Evolutionary conservation across 2,113 vertebrate species (phyloP).

Genomic region (Opisthocomus hoazin): DNA sequence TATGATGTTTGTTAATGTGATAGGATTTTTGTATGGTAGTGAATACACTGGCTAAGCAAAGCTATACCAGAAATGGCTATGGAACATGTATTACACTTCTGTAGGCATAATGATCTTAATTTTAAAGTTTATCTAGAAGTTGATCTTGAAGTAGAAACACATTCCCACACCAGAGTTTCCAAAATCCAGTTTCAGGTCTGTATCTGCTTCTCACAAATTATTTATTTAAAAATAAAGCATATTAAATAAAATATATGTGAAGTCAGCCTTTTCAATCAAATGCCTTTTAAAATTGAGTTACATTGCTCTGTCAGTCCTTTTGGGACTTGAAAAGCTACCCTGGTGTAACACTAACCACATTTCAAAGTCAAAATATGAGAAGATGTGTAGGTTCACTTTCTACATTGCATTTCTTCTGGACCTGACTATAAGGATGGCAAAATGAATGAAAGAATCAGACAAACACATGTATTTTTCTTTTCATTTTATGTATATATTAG

Average conservation of each 20-base stretch:
- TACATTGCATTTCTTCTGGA: not conserved
- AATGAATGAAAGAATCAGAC: not conserved
- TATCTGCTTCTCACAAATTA: not conserved
- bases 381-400: not conserved
- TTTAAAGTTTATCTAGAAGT: not conserved
- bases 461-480: not conserved
- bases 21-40: not conserved
- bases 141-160: not conserved
- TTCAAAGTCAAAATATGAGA: not conserved
- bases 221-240: not conserved
- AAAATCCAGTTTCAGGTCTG: not conserved
- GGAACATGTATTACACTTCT: not conserved
- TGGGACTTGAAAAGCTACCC: not conserved
- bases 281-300: not conserved
- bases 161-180: not conserved
- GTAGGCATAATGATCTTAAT: not conserved
- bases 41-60: not conserved
- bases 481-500: not conserved
- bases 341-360: not conserved
- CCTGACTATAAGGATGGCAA: not conserved
- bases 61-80: not conserved
- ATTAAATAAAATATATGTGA: not conserved
- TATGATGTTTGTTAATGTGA: not conserved
- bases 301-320: not conserved
- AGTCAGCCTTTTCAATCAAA: not conserved